These are phyloP conservation scores for Eulithis prunata DNA, from an alignment of 2,888 invertebrate species.

Conservation along the genomic window DNA sequence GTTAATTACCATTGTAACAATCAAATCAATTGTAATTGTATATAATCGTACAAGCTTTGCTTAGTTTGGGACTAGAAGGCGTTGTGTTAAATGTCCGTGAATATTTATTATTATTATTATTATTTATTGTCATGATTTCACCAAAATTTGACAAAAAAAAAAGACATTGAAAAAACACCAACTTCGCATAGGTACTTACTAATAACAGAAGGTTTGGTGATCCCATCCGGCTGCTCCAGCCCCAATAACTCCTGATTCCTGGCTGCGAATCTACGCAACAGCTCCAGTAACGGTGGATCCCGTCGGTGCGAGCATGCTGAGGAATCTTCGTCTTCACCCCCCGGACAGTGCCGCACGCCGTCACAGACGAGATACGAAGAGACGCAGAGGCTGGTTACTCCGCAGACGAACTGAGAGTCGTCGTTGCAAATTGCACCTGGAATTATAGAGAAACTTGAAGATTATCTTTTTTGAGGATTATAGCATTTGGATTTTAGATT, in stretches of 20 bases:
- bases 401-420: slow-evolving; percentile 72
- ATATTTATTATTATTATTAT: too few relatives aligned
- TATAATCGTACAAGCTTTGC: too few relatives aligned
- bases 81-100: too few relatives aligned
- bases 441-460: slow-evolving; percentile 31
- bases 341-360: slow-evolving; percentile 87
- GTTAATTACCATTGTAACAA: too few relatives aligned
- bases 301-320: slow-evolving; percentile 67
- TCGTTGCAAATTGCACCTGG: slow-evolving; percentile 73
- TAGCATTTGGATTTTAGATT: too few relatives aligned
- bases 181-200: slow-evolving; percentile 62
- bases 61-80: too few relatives aligned
- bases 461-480: too few relatives aligned
- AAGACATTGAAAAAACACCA: too few relatives aligned
- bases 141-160: too few relatives aligned
- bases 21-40: too few relatives aligned
- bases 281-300: slow-evolving; percentile 73
- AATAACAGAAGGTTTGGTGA: slow-evolving; percentile 78
- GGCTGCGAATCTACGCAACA: slow-evolving; percentile 72
- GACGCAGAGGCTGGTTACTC: slow-evolving; percentile 83
- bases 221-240: slow-evolving; percentile 68
- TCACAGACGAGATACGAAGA: slow-evolving; percentile 87
- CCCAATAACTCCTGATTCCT: slow-evolving; percentile 76
- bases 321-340: slow-evolving; percentile 84
- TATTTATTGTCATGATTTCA: too few relatives aligned